Evolutionary conservation across 2,888 invertebrate species (phyloP).

Genomic region (Drosophila affinis): DNA sequence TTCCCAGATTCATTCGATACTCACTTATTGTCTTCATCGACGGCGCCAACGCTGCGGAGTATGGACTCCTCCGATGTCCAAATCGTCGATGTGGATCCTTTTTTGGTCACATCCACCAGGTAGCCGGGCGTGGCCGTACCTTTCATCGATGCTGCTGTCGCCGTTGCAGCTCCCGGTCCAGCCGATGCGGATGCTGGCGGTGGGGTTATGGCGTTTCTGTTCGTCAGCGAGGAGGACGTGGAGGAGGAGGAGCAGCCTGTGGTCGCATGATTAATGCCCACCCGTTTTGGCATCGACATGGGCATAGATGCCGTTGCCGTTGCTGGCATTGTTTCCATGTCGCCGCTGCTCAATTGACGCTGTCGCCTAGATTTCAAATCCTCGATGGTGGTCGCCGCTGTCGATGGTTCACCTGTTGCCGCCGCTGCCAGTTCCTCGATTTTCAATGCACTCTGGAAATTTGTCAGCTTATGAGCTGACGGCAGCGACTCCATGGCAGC

Average conservation of each 20-base stretch:
- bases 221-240: slow-evolving; percentile 51
- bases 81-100: slow-evolving; percentile 83
- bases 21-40: slow-evolving; percentile 84
- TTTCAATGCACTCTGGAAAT: slow-evolving; percentile 81
- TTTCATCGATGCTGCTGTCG: slow-evolving; percentile 55
- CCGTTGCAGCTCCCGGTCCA: slow-evolving; percentile 14
- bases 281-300: slow-evolving; percentile 81
- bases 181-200: slow-evolving; percentile 51
- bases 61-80: slow-evolving; percentile 84
- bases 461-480: slow-evolving; percentile 78
- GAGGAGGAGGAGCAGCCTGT: neutral
- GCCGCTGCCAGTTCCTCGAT: slow-evolving; percentile 77
- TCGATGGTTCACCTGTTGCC: slow-evolving; percentile 34
- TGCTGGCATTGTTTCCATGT: slow-evolving; percentile 79
- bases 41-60: slow-evolving; percentile 83
- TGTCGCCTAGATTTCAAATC: slow-evolving; percentile 80
- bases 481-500: slow-evolving; percentile 50
- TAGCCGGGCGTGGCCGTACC: slow-evolving; percentile 66
- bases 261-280: slow-evolving; percentile 79
- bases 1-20: slow-evolving; percentile 43
- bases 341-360: slow-evolving; percentile 79
- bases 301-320: slow-evolving; percentile 29
- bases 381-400: slow-evolving; percentile 60
- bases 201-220: slow-evolving; percentile 68
- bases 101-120: slow-evolving; percentile 83